Base-by-base conservation (phyloP, 2,797 vertebrate genomes). In the Microchirus variegatus region DNA sequence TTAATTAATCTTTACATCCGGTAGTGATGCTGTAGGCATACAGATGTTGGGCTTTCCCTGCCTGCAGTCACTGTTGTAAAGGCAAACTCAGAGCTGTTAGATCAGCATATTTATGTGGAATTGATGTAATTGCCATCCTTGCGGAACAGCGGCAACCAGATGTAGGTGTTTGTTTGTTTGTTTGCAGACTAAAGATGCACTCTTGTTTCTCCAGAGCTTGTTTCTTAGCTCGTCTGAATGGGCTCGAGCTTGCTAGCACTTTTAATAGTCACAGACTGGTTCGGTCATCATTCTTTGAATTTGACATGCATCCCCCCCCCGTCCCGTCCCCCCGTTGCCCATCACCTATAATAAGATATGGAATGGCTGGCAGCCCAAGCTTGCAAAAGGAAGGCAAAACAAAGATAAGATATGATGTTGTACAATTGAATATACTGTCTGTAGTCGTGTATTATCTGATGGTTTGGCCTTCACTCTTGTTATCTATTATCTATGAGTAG, bases 261-360 rank as follows among this genome's bases (percentile, higher is more conserved):
- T 92, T 92, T 92, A 91, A 91, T 92, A 92, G 90, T 78, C 57
- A 15, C 84, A 80, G 86, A 88, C 89, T 90, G 79, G 81, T 91
- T 91, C 60, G 73, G 86, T 85, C 87, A 88, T 90, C 88, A 85
- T 89, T 91, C 91, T 91, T 90, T 93, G 85, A 91, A 90, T 92
- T 88, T 88, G 88, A 85, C 85, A 85, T 84, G 60, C 70, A 56
- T 50, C 48, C 65, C 60, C 53, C n/a, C n/a, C n/a, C n/a, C n/a
- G n/a, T 47, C 76, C 58, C 37, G 38, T 48, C 46, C 67, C 52
- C 50, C 77, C 67, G 45, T 75, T 77, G 74, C 82, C 81, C 87
- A 83, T 92, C 87, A 87, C 86, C 90, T 92, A 88, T 92, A 91
- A 93, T 91, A 91, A 93, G 89, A 88, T 49, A 17, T 69, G 84